Percentiles rank a stretch among this genome's conserved stretches.
Conservation (phyloP, 2,797 vertebrate genomes). For the Tangara arthus region DNA sequence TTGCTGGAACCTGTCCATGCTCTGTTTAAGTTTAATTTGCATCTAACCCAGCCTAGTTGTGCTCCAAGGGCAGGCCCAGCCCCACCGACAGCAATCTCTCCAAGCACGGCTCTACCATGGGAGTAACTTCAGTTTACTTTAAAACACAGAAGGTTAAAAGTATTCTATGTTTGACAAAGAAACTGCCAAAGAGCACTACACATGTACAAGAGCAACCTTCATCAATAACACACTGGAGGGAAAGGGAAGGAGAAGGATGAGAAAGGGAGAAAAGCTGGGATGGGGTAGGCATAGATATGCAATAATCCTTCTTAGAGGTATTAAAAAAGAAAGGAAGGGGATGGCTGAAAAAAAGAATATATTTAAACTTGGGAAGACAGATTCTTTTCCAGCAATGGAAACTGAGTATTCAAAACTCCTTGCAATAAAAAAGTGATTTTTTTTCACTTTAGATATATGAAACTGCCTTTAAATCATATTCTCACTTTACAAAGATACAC, state of each 20-base stretch:
- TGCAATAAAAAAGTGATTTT: background rate
- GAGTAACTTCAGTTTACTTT: background rate
- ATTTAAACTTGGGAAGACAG: background rate
- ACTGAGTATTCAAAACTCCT: background rate
- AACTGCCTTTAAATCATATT: background rate
- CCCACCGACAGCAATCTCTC: fast-evolving
- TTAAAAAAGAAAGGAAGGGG: background rate
- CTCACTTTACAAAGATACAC: background rate
- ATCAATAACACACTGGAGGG: background rate
- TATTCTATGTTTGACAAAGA: background rate
- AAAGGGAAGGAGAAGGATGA: background rate
- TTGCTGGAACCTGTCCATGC: background rate
- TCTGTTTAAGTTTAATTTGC: background rate
- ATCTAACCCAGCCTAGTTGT: background rate
- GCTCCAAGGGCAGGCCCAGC: background rate
- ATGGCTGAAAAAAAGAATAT: background rate
- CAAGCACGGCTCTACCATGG: background rate
- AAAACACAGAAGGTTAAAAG: background rate
- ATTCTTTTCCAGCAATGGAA: background rate
- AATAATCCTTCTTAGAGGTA: background rate
- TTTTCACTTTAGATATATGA: background rate
- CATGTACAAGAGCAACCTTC: background rate
- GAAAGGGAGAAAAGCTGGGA: background rate
- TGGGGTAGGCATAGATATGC: background rate
- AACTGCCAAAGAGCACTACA: background rate